Conservation (phyloP, 2,888 invertebrate species). For the Tipula unca region DNA sequence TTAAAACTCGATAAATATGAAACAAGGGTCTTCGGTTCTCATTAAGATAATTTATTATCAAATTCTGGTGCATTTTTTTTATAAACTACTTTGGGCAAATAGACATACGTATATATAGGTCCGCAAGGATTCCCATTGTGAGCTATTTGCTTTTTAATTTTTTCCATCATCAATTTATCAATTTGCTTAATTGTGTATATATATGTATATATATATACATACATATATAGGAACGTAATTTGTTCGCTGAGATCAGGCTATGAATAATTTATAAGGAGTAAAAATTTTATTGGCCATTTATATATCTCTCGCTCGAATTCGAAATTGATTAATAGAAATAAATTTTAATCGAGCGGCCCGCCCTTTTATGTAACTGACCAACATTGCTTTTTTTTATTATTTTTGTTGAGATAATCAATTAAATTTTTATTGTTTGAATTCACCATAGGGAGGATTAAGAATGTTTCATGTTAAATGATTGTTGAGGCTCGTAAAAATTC, state of each 20-base stretch:
- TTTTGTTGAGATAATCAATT: neutral
- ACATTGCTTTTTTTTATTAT: no score
- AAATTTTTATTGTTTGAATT: neutral
- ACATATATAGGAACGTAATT: neutral
- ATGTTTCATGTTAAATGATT: neutral
- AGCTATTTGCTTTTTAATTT: neutral
- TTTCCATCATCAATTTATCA: neutral
- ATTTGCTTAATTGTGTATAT: neutral
- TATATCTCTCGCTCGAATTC: neutral
- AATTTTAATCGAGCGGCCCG: neutral
- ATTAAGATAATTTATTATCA: neutral
- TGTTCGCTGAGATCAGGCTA: neutral
- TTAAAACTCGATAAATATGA: neutral
- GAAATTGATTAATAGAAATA: neutral
- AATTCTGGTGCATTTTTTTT: neutral
- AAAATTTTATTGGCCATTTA: neutral
- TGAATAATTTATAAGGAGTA: neutral
- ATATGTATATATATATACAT: neutral
- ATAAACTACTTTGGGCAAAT: neutral
- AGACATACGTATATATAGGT: neutral
- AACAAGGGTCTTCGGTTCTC: neutral
- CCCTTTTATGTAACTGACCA: neutral
- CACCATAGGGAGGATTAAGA: neutral
- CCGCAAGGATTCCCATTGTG: neutral
- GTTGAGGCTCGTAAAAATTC: neutral